Conservation (phyloP, 2,797 vertebrate genomes). For the Notamacropus eugenii region DNA sequence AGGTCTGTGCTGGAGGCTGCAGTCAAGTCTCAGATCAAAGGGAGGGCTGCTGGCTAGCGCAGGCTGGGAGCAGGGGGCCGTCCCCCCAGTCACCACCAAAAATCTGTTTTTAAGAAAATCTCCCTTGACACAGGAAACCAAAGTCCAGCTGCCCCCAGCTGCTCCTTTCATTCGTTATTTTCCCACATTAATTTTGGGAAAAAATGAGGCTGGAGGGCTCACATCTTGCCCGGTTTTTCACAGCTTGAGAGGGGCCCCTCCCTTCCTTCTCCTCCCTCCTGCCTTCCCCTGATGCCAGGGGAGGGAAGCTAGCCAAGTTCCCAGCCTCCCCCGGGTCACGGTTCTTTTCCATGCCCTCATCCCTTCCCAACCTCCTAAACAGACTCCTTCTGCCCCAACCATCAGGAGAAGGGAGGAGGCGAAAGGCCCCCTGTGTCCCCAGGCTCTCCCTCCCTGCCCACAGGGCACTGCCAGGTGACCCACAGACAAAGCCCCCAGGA, state of each 20-base stretch:
- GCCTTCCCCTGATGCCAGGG: background rate
- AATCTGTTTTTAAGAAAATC: background rate
- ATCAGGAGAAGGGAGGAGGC: too few relatives aligned
- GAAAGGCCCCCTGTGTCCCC: too few relatives aligned
- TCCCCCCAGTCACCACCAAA: background rate
- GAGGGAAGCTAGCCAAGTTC: background rate
- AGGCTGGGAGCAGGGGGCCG: background rate
- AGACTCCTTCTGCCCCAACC: background rate
- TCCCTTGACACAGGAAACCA: background rate
- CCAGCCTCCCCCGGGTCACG: fast-evolving
- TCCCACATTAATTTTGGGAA: background rate
- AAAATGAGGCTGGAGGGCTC: fast-evolving
- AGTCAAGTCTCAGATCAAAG: background rate
- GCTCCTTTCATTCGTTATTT: background rate
- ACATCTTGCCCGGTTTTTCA: background rate
- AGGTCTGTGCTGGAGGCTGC: too few relatives aligned
- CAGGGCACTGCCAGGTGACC: too few relatives aligned
- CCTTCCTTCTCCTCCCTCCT: background rate
- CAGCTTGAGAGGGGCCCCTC: background rate
- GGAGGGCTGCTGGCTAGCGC: background rate
- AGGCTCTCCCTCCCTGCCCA: background rate
- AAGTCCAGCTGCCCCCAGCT: background rate
- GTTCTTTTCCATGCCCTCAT: too few relatives aligned
- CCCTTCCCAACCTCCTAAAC: background rate
- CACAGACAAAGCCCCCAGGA: too few relatives aligned